A percentile compares a stretch with the other conserved stretches of the same genome.
Conservation (phyloP, 2,113 vertebrate species). For the Pelecanus crispus region DNA sequence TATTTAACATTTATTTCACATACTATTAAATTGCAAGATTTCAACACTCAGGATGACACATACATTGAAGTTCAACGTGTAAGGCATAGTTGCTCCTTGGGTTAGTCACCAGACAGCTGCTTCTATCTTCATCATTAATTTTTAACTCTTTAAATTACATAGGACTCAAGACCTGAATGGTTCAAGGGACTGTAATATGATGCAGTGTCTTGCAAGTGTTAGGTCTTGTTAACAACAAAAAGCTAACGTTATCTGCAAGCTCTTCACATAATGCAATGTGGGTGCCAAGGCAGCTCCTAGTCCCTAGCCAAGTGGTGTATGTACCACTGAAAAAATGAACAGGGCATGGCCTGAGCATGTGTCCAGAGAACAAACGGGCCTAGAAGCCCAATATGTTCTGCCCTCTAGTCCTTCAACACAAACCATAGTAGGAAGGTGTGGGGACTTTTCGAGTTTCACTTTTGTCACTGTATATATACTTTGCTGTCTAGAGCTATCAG, state of each 20-base stretch:
- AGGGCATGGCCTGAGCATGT: neutral
- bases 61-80: neutral
- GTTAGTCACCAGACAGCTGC: neutral
- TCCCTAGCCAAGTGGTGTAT: accelerated
- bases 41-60: neutral
- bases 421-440: neutral
- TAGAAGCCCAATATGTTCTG: neutral
- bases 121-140: neutral
- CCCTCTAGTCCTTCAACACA: neutral
- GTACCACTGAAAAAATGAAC: neutral
- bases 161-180: neutral
- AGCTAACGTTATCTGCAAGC: neutral
- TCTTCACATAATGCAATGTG: neutral
- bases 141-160: neutral
- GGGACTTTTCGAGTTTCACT: neutral
- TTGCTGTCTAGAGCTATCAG: neutral
- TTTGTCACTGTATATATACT: neutral
- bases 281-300: neutral
- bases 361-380: neutral
- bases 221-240: neutral
- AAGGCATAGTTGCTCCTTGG: neutral
- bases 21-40: neutral
- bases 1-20: neutral
- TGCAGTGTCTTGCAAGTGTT: neutral
- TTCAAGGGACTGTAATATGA: neutral